Evolutionary conservation across 2,888 invertebrate species (phyloP), one percentile per base, ranked within the genome.

Genomic region (Hyppa rectilinea): DNA sequence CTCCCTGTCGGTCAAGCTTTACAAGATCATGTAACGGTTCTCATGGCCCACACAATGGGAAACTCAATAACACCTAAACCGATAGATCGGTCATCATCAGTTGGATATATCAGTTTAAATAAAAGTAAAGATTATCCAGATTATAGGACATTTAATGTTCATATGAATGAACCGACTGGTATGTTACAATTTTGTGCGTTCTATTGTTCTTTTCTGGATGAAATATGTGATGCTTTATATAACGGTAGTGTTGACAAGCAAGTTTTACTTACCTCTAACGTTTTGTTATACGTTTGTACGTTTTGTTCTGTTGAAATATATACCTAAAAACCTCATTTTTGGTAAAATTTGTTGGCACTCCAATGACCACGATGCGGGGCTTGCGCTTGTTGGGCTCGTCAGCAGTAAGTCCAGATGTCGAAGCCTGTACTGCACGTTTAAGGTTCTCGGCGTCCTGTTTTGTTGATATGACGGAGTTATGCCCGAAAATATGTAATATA

Each of bases 41-140:
- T 45, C 20, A 45, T n/a, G 9, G n/a, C n/a, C 9, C 45, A n/a
- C n/a, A 45, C 45, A 45, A 45, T 45, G 45, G 45, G 45, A 45
- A 7, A 45, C n/a, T 4, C n/a, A n/a, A n/a, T n/a, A 10, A 20
- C 20, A 4, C n/a, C 75, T 4, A 31, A 69, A 6, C n/a, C 58
- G 1, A 26, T 58, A 10, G 14, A 58, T 71, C 7, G 90, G 89
- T 3, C n/a, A n/a, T n/a, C n/a, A n/a, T n/a, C n/a, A n/a, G n/a
- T n/a, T n/a, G n/a, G n/a, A n/a, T 85, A 89, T 87, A 53, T 97
- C 97, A 9, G 97, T 96, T 34, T 94, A 96, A 68, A 97, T 97
- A 84, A 96, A 96, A 66, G 89, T 71, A 95, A 96, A 17, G 89
- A 92, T 47, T 88, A 94, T n/a, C 92, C 96, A 64, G 91, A 94